Percentiles rank a stretch among this genome's conserved stretches.
phyloP scores from a whole-genome alignment of 2,113 vertebrate species.

The Gulo gulo region DNA sequence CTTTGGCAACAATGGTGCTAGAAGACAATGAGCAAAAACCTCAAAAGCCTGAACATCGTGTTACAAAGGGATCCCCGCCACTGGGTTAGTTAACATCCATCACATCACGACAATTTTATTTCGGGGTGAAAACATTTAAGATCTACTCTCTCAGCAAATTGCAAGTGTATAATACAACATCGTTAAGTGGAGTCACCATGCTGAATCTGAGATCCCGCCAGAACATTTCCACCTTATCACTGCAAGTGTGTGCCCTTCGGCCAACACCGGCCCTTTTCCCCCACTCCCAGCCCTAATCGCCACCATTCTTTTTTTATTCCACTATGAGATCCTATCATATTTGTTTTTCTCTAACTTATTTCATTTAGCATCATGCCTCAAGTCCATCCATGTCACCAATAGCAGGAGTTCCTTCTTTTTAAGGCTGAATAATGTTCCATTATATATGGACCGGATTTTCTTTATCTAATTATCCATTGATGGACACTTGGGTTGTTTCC shows the following conservation, averaged over 20 bases:
- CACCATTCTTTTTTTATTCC: background rate
- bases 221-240: background rate
- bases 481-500: background rate
- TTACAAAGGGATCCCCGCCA: background rate
- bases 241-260: background rate
- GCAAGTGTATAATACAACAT: background rate
- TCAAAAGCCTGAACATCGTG: background rate
- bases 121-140: background rate
- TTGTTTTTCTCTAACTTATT: background rate
- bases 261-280: background rate
- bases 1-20: rapidly evolving
- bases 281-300: background rate
- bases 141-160: background rate
- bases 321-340: background rate
- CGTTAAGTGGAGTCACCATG: background rate
- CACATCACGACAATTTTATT: background rate
- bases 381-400: background rate
- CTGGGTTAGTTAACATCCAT: background rate
- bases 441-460: background rate
- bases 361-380: background rate
- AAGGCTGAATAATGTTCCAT: background rate
- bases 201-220: background rate
- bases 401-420: background rate
- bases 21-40: background rate
- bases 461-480: background rate